Base-by-base conservation (phyloP, 2,888 invertebrate species). In the Scrobipalpa costella region DNA sequence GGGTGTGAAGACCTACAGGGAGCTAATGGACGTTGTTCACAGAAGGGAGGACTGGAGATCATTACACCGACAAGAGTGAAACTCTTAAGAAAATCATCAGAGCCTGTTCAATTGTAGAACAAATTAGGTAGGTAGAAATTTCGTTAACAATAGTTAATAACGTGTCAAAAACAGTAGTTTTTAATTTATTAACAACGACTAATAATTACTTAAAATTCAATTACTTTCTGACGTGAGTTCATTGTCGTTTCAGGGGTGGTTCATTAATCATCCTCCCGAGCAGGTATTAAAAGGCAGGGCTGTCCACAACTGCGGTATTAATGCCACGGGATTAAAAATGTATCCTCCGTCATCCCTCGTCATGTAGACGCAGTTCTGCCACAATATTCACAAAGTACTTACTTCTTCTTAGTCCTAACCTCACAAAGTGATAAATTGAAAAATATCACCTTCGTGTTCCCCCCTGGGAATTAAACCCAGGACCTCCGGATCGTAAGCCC, bases 301-400 rank as follows among this genome's bases (percentile, higher is more conserved):
- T 50, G 50, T 19, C 11, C 19, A 50, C 50, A 19, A 50, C 17
- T 19, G 17, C 50, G 44, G 13, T 44, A 44, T 44, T 44, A 44
- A 44, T 44, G 5, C 44, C 8, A n/a, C 44, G n/a, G 44, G n/a
- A 44, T 44, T 44, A 44, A 44, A 62, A 62, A 62, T 59, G 62
- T 64, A 62, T 62, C 36, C 11, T 49, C 17, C 15, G 34, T 61
- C 61, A 62, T 64, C 58, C 57, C 44, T 62, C 62, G 40, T 64
- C 44, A 60, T 59, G 47, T 7, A 34, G 47, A 62, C 55, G 40
- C 60, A 69, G 63, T 67, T 60, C n/a, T n/a, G 36, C 63, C 60
- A 36, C 44, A 63, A 63, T 63, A 63, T 17, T 19, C 44, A n/a
- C n/a, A n/a, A 5, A 44, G 44, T 44, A 3, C 44, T n/a, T 44